phyloP scores from a whole-genome alignment of 2,888 invertebrate genomes.

The Nebria salina region DNA sequence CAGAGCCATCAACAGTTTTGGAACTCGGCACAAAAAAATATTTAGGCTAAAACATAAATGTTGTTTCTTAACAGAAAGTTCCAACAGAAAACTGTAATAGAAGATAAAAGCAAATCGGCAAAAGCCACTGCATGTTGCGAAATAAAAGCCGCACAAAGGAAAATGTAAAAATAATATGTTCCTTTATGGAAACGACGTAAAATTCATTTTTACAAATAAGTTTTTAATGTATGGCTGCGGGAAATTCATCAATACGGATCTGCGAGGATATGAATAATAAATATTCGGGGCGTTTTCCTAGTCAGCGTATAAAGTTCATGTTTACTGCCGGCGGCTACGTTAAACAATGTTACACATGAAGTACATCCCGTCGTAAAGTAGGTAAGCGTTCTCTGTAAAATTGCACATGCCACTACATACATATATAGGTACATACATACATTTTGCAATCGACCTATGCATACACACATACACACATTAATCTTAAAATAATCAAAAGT shows the following conservation, averaged over 20 bases:
- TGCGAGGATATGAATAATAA: conserved; percentile 39
- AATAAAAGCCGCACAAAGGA: neutral
- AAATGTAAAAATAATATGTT: neutral
- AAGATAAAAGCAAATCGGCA: no score
- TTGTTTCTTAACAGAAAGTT: no score
- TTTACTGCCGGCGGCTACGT: conserved; percentile 35
- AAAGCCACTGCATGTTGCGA: no score
- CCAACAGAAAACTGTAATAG: no score
- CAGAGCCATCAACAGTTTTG: no score
- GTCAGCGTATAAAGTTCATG: conserved; percentile 30
- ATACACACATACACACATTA: no score
- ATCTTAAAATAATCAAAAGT: no score
- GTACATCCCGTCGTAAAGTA: conserved; percentile 32
- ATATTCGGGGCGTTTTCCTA: conserved; percentile 22
- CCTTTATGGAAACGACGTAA: neutral
- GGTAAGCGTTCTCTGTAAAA: conserved; percentile 10
- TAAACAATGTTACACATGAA: conserved; percentile 46
- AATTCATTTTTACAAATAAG: neutral
- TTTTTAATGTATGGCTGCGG: neutral
- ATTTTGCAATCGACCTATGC: no score
- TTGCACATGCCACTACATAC: conserved; percentile 17
- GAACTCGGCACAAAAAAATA: no score
- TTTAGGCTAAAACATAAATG: no score
- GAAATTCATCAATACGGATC: conserved; percentile 26
- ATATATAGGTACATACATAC: no score